Conservation (phyloP, 2,113 vertebrate genomes). For the Cyanoliseus patagonus region DNA sequence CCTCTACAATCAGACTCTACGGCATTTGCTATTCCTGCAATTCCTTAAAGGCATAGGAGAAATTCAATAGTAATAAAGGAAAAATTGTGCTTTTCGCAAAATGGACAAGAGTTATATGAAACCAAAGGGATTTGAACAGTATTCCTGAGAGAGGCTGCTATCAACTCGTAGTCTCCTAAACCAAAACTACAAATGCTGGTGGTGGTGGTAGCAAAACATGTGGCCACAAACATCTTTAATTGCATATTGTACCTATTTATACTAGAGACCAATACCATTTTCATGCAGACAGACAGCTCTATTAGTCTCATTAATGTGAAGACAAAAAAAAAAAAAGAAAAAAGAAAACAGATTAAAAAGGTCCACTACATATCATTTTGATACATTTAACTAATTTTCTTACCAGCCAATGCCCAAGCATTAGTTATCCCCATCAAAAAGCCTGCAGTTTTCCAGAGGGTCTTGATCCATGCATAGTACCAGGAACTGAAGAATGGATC, state of each 20-base stretch:
- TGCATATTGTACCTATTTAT: neutral
- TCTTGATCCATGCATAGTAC: neutral
- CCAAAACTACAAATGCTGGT: neutral
- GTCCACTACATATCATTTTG: neutral
- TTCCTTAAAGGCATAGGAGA: neutral
- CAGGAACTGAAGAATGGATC: neutral
- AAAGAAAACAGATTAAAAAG: neutral
- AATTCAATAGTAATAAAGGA: neutral
- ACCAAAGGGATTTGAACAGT: neutral
- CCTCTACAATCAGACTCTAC: neutral
- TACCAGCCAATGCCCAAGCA: neutral
- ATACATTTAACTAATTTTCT: neutral
- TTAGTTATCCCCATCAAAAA: neutral
- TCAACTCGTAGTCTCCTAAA: neutral
- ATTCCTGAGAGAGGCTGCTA: neutral
- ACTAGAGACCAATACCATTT: neutral
- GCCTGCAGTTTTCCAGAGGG: neutral
- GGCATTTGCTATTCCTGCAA: neutral
- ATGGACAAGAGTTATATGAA: neutral
- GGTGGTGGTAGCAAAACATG: neutral
- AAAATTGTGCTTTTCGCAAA: neutral
- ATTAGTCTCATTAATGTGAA: neutral
- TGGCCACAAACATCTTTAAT: neutral
- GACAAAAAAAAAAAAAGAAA: neutral
- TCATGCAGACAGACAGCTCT: neutral